phyloP scores from a whole-genome alignment of 2,888 invertebrate species.

The Eledona agricola region DNA sequence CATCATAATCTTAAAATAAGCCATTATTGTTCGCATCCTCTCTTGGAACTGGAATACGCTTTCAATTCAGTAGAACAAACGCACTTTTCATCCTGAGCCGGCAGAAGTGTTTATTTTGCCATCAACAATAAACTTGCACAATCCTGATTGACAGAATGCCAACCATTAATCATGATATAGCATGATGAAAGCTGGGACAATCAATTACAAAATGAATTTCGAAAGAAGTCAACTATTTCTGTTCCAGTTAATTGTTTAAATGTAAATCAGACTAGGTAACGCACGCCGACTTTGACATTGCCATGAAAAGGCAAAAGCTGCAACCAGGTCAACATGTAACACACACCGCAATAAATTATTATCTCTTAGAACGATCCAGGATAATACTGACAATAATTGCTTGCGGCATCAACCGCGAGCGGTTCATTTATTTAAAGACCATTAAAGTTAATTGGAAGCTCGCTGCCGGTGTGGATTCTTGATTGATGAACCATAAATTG shows the following conservation, averaged over 20 bases:
- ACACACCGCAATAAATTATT: slow-evolving; percentile 7
- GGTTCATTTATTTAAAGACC: slow-evolving; percentile 24
- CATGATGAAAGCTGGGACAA: slow-evolving; percentile 10
- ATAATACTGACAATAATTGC: slow-evolving; percentile 6
- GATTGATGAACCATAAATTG: slow-evolving; percentile 25
- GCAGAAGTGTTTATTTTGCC: slow-evolving; percentile 13
- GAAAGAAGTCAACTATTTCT: slow-evolving; percentile 9
- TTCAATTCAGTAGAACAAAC: slow-evolving; percentile 4
- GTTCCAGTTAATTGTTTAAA: slow-evolving; percentile 17
- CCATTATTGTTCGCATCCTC: too few relatives aligned
- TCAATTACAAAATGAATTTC: slow-evolving; percentile 24
- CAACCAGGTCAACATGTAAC: slow-evolving; percentile 10
- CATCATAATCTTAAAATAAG: too few relatives aligned
- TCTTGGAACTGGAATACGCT: slow-evolving; percentile 1
- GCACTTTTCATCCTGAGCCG: neutral
- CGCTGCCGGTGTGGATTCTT: slow-evolving; percentile 7
- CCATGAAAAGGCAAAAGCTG: slow-evolving; percentile 13
- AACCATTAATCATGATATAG: slow-evolving; percentile 21
- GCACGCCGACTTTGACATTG: slow-evolving; percentile 21
- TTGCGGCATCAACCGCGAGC: slow-evolving; percentile 17
- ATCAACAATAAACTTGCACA: slow-evolving; percentile 12
- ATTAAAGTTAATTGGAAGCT: slow-evolving; percentile 25
- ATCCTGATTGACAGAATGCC: slow-evolving; percentile 17
- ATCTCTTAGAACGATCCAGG: slow-evolving; percentile 6
- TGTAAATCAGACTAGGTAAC: slow-evolving; percentile 3